Base-by-base conservation (phyloP, 2,113 vertebrate species). In the Tenebrosternarchus preto region DNA sequence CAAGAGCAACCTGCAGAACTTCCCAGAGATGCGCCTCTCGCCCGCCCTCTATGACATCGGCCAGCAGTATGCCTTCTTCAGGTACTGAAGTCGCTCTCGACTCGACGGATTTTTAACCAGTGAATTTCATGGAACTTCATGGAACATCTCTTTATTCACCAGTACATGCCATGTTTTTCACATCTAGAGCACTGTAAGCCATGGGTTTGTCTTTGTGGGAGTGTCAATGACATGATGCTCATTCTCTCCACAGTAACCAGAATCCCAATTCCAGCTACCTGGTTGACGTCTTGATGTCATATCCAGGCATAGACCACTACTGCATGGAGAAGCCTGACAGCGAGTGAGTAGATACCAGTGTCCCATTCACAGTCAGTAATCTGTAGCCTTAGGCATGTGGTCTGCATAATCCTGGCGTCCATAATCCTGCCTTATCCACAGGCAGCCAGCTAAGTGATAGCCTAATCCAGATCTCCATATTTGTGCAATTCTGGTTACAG, bases 11-110 rank as follows among this genome's bases (percentile, higher is more conserved):
- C 84, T 95, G 82, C 90, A 84, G 0, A 88, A 93, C 71, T 98
- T 97, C 75, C 96, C 96, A 0, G 92, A 95, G 78, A 85, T 98
- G 80, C 82, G 91, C 77, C 92, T 99, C 29, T 95, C 95, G 17
- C 97, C 97, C 0, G 93, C 92, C 0, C 90, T 98, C n/a, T 98
- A 99, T 0, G 93, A 94, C 19, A 88, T 90, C 0, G 90, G 88
- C 0, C 87, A 93, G 16, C 95, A 96, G 86, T 93, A 92, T 24
- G 88, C 95, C 22, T 97, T 97, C 90, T 98, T 97, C 82, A 96
- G 93, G 97, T n/a, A 1, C 33, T 27, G 1, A 22, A 68, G 8
- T 17, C n/a, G 4, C 24, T 72, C 22, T 17, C 9, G 12, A 19
- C 22, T 46, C 2, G 8, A 15, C 9, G 3, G 22, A 19, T 1